Conservation (phyloP, 2,888 invertebrate genomes). For the Aphidius colemani region DNA sequence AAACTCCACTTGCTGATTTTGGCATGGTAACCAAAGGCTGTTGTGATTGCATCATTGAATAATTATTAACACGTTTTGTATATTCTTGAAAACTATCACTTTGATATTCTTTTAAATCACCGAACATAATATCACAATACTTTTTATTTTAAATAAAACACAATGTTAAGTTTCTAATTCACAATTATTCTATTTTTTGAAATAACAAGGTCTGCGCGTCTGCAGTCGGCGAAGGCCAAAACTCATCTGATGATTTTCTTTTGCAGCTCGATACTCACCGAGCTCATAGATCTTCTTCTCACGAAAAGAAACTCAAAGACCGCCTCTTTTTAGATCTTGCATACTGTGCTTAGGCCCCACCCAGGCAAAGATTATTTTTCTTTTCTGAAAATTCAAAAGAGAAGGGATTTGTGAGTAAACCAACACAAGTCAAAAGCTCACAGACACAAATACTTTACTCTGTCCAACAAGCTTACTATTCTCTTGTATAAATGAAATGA, state of each 20-base stretch:
- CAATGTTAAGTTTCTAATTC: no score
- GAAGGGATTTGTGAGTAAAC: no score
- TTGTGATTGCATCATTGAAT: slow-evolving; percentile 43
- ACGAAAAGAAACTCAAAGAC: slow-evolving; percentile 21
- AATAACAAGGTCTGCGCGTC: background rate
- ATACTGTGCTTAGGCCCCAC: slow-evolving; percentile 9
- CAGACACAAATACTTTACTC: no score
- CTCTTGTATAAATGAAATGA: no score
- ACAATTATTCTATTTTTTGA: background rate
- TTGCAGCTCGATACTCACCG: slow-evolving; percentile 30
- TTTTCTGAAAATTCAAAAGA: no score
- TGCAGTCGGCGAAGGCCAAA: slow-evolving; percentile 33
- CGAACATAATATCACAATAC: no score
- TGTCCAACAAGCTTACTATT: no score
- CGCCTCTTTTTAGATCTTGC: slow-evolving; percentile 35
- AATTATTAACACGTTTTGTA: background rate
- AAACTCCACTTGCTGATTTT: slow-evolving; percentile 24
- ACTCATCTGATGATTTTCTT: slow-evolving; percentile 38
- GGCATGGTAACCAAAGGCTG: slow-evolving; percentile 41
- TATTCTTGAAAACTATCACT: background rate
- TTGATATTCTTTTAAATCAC: background rate
- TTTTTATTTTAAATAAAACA: no score
- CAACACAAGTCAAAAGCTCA: no score
- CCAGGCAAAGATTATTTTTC: background rate
- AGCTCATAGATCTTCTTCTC: slow-evolving; percentile 22